Evolutionary conservation across 2,113 vertebrate genomes (phyloP), one percentile per base, ranked within the genome.

Genomic region (Podiceps cristatus): DNA sequence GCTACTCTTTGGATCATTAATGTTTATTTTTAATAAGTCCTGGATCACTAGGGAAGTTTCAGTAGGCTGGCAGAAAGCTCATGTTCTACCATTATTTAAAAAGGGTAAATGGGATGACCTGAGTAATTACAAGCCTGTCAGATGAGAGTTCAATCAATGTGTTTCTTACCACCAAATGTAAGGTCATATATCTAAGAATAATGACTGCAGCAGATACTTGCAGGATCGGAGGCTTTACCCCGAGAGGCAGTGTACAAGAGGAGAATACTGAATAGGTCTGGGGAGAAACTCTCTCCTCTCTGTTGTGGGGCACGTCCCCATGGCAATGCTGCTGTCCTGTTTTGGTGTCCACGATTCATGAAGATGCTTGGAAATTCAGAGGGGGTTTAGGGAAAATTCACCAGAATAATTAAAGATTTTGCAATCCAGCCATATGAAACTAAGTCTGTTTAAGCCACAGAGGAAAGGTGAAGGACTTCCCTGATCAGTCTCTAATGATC

Each of bases 1-100:
- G 85, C 73, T 87, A 28, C 74, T 86, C 92, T 76, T 92, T 79
- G 95, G 95, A 73, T 93, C 90, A 50, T 96, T 97, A 95, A 96
- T 96, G 95, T 97, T 96, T 97, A 95, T 93, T 95, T 96, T 96
- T 96, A 96, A 92, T 96, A 94, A 96, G 88, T 86, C 88, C 60
- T 37, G 89, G 58, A 86, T 96, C 0, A 4, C 85, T 10, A 23
- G 66, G 77, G 87, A 82, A 92, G 93, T 63, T 96, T n/a, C 69
- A 64, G 28, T 27, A 72, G 93, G 93, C 87, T 95, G 88, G 29
- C 23, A 58, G 69, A 93, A 66, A 79, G 66, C 74, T 92, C 3
- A 0, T 79, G 87, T 53, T 79, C 84, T 95, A 53, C 71, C 81
- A 53, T 94, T 78, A 83, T 91, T 96, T 91, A 86, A 82, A 76